Conservation (phyloP, 1,140 invertebrate species). For the Anoplolepis gracilipes region DNA sequence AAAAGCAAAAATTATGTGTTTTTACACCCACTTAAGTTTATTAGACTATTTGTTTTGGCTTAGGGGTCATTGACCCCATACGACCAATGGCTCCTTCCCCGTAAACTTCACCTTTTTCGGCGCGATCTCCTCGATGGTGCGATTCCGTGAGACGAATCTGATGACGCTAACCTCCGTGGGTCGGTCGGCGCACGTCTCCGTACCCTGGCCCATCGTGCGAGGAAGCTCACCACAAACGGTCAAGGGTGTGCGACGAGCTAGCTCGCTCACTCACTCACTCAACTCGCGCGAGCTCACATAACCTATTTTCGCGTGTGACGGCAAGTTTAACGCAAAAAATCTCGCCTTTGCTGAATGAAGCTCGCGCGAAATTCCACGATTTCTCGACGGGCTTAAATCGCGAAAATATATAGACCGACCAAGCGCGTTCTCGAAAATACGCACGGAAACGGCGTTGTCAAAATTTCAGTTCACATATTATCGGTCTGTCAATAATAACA, state of each 20-base stretch:
- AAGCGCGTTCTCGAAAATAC: constrained; percentile 49
- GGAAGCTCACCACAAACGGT: constrained; percentile 13
- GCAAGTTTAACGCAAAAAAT: constrained; percentile 58
- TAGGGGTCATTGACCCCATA: constrained; percentile 82
- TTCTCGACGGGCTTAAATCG: constrained; percentile 6
- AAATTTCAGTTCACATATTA: constrained; percentile 68
- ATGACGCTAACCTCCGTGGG: constrained; percentile 85
- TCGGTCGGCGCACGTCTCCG: constrained; percentile 82
- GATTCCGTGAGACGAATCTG: constrained; percentile 84
- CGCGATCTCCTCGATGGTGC: constrained; percentile 84
- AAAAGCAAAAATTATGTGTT: neutral
- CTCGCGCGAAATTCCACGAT: neutral
- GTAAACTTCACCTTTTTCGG: constrained; percentile 83
- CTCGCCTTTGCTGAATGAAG: constrained; percentile 62
- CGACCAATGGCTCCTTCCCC: constrained; percentile 55
- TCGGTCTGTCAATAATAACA: constrained; percentile 74
- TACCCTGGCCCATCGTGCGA: constrained; percentile 82
- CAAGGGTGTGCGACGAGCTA: constrained; percentile 8
- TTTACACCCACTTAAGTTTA: neutral
- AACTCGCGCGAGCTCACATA: constrained; percentile 69
- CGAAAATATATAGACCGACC: constrained; percentile 46
- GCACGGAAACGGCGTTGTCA: constrained; percentile 30
- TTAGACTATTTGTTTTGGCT: constrained; percentile 82
- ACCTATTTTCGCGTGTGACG: constrained; percentile 68
- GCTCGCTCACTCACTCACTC: constrained; percentile 19